Evolutionary conservation across 2,113 vertebrate species (phyloP).

Genomic region (Brachypodius melanocephalos): DNA sequence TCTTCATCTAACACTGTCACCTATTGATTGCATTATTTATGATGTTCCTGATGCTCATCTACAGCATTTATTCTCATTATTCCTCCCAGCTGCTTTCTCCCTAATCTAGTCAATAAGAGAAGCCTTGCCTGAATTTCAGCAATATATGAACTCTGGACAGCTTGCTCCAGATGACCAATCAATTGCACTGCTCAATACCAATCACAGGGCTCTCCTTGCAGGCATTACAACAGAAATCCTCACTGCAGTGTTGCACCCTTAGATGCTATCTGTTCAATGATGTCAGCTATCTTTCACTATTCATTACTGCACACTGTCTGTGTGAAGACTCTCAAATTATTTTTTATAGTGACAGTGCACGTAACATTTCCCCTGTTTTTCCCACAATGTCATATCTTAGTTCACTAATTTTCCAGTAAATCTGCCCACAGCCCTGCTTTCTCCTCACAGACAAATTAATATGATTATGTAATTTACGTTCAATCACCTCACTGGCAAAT

Average conservation of each 20-base stretch:
- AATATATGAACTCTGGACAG: neutral
- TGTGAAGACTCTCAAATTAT: neutral
- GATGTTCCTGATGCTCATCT: neutral
- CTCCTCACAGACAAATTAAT: neutral
- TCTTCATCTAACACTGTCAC: neutral
- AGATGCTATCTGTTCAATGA: neutral
- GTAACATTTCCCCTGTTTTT: neutral
- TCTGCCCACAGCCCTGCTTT: neutral
- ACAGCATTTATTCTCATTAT: neutral
- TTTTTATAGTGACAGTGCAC: neutral
- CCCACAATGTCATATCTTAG: neutral
- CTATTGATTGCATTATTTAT: slow-evolving; percentile 13
- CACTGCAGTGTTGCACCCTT: neutral
- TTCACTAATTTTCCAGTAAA: neutral
- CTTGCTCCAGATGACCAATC: neutral
- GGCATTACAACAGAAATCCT: neutral
- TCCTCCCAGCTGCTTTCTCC: neutral
- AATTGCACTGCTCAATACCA: neutral
- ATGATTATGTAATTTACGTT: neutral
- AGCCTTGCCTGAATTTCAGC: neutral
- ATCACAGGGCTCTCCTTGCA: neutral
- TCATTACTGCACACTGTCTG: neutral
- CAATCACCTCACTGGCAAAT: neutral
- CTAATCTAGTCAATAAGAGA: neutral
- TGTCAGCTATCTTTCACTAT: neutral